Conservation (phyloP, 53 echinoderm and acorn worm genomes). For the Holothuria leucospilota region DNA sequence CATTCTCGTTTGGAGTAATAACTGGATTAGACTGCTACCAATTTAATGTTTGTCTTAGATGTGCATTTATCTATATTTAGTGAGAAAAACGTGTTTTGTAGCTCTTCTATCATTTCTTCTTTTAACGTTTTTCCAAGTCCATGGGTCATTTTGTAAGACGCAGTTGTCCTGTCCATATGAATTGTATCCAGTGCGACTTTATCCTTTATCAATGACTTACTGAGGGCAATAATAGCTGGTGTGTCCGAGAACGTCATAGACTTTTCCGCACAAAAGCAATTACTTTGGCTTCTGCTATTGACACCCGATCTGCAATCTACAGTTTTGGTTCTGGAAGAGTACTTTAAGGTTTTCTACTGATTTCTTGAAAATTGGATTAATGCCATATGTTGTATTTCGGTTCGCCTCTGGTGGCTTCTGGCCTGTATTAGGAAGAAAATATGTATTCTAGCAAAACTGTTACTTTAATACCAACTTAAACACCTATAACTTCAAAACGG, state of each 20-base stretch:
- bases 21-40: conserved; percentile 55
- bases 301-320: conserved; percentile 52
- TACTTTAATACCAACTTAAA: too few relatives aligned
- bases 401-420: not conserved
- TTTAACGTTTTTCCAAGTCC: conserved; percentile 63
- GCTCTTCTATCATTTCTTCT: conserved; percentile 53
- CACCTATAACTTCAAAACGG: too few relatives aligned
- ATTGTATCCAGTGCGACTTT: conserved; percentile 42
- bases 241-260: conserved; percentile 43
- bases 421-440: not conserved
- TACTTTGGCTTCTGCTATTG: conserved; percentile 59
- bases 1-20: conserved; percentile 38
- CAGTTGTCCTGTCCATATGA: conserved; percentile 53
- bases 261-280: conserved; percentile 60
- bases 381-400: conserved; percentile 30
- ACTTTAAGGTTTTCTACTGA: not conserved
- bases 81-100: conserved; percentile 36
- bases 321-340: conserved; percentile 7
- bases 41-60: conserved; percentile 51
- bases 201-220: conserved; percentile 56
- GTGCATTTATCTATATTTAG: conserved; percentile 69
- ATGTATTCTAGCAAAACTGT: too few relatives aligned
- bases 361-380: conserved; percentile 28
- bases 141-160: conserved; percentile 62
- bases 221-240: conserved; percentile 55